phyloP scores from a whole-genome alignment of 1,140 invertebrate species.

The Branchinecta lynchi region DNA sequence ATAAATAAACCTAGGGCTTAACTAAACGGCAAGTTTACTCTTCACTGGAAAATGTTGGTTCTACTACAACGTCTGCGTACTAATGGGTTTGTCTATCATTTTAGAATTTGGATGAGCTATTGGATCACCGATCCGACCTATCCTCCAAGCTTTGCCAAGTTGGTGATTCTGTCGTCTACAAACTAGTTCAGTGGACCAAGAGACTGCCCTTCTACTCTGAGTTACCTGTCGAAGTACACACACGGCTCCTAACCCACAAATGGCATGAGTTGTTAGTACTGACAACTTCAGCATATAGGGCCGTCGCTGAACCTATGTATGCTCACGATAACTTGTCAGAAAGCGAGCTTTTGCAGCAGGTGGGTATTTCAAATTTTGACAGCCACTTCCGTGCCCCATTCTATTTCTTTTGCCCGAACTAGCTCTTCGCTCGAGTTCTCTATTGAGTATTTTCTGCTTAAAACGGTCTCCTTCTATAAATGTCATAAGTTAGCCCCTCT shows the following conservation, averaged over 20 bases:
- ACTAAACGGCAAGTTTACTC: too few relatives aligned
- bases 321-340: slow-evolving; percentile 38
- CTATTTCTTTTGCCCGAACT: too few relatives aligned
- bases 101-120: slow-evolving; percentile 71
- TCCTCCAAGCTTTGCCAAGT: slow-evolving; percentile 85
- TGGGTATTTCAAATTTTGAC: slow-evolving; percentile 30
- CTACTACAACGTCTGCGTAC: too few relatives aligned
- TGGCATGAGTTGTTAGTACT: slow-evolving; percentile 92
- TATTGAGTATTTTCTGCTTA: too few relatives aligned
- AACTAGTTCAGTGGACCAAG: slow-evolving; percentile 96
- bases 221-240: slow-evolving; percentile 80
- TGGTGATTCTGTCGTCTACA: slow-evolving; percentile 87
- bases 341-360: slow-evolving; percentile 58
- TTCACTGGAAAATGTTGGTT: too few relatives aligned
- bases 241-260: slow-evolving; percentile 84
- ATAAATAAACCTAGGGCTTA: too few relatives aligned
- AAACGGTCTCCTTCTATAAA: too few relatives aligned
- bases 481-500: too few relatives aligned
- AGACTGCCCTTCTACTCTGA: slow-evolving; percentile 90
- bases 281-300: slow-evolving; percentile 81
- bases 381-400: too few relatives aligned
- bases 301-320: slow-evolving; percentile 50
- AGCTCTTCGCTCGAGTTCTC: too few relatives aligned
- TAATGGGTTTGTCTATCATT: slow-evolving; percentile 27
- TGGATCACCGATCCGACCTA: slow-evolving; percentile 76